Evolutionary conservation across 2,888 invertebrate genomes (phyloP).

Genomic region (Andricus quercusramuli): DNA sequence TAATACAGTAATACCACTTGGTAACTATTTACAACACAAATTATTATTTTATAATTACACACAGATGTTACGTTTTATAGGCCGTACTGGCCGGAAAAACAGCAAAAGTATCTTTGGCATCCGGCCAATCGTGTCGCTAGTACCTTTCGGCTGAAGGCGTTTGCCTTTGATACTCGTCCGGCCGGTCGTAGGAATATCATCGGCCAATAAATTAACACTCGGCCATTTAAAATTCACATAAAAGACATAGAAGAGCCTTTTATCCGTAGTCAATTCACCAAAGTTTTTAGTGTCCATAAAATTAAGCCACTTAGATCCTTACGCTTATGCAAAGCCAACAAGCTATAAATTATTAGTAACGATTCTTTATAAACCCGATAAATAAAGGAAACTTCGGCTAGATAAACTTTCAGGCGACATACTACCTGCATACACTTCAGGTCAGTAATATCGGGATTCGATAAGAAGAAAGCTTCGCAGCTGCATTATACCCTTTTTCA

Average conservation of each 20-base stretch:
- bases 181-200: no score
- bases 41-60: no score
- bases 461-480: slow-evolving; percentile 29
- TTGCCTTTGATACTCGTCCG: no score
- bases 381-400: background rate
- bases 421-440: slow-evolving; percentile 17
- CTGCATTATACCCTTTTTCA: slow-evolving; percentile 26
- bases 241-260: background rate
- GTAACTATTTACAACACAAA: no score
- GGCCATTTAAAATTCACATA: background rate
- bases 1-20: no score
- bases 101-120: no score
- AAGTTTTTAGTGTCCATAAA: background rate
- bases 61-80: no score
- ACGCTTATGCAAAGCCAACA: background rate
- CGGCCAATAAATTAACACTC: background rate
- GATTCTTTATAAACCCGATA: slow-evolving; percentile 17
- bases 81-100: no score
- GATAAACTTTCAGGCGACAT: background rate
- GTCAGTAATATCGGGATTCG: slow-evolving; percentile 36
- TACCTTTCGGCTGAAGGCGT: no score
- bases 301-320: background rate
- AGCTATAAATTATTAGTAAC: slow-evolving; percentile 21
- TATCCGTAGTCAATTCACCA: background rate
- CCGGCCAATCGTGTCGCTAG: no score